Conservation (phyloP, 2,888 invertebrate species). For the Drosophila percnosoma region DNA sequence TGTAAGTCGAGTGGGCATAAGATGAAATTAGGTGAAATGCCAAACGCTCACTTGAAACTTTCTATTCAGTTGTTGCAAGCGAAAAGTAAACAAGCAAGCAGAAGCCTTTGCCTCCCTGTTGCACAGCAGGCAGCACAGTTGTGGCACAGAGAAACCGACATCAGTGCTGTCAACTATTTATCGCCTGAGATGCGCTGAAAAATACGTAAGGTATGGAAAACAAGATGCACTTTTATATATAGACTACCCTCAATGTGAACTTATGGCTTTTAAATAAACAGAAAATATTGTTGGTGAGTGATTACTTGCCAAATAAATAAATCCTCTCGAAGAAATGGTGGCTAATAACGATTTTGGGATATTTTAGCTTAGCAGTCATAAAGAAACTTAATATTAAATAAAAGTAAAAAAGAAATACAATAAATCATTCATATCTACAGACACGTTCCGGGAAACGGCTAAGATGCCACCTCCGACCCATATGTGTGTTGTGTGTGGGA, state of each 20-base stretch:
- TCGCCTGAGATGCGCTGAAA: not conserved
- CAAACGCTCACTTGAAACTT: constrained; percentile 52
- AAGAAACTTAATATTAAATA: not conserved
- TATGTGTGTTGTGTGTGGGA: constrained; percentile 4
- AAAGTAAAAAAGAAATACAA: too few relatives aligned
- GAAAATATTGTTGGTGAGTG: not conserved
- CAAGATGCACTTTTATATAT: not conserved
- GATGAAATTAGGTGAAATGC: constrained; percentile 47
- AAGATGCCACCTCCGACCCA: not conserved
- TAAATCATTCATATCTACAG: not conserved
- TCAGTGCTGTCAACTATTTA: not conserved
- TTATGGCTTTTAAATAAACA: not conserved
- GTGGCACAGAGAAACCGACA: constrained; percentile 15
- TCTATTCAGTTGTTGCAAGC: constrained; percentile 28
- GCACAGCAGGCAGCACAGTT: constrained; percentile 10
- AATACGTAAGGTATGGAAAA: not conserved
- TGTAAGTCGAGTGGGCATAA: constrained; percentile 1
- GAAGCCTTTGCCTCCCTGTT: constrained; percentile 38
- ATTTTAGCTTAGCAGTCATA: not conserved
- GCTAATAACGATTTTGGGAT: not conserved
- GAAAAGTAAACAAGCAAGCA: constrained; percentile 56
- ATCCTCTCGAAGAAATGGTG: not conserved
- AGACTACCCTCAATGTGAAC: not conserved
- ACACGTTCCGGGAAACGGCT: not conserved
- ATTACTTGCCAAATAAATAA: not conserved